Evolutionary conservation across 2,888 invertebrate genomes (phyloP).

Genomic region (Teinopalpus imperialis): DNA sequence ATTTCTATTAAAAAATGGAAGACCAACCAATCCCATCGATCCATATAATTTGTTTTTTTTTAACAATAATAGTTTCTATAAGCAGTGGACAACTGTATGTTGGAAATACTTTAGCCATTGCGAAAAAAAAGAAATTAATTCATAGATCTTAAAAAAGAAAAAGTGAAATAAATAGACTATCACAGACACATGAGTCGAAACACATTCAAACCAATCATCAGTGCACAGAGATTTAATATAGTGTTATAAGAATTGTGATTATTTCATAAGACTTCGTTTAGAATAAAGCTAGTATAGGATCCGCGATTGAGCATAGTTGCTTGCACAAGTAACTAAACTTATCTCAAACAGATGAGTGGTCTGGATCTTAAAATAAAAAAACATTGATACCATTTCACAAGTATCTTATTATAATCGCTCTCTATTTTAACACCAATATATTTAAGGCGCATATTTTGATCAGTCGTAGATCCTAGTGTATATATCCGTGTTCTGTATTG

Average conservation of each 20-base stretch:
- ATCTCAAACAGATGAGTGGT: no score
- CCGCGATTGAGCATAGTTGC: conserved; percentile 33
- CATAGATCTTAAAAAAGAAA: conserved; percentile 45
- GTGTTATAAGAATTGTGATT: conserved; percentile 52
- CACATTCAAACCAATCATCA: conserved; percentile 63
- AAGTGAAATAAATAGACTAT: conserved; percentile 71
- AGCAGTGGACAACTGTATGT: no score
- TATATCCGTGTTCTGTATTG: conserved; percentile 9
- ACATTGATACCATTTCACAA: no score
- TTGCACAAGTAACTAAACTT: no score
- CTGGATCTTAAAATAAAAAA: no score
- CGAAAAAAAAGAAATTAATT: conserved; percentile 39
- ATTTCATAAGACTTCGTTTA: conserved; percentile 64
- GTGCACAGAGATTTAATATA: conserved; percentile 49
- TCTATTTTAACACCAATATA: not conserved
- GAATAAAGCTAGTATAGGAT: conserved; percentile 32
- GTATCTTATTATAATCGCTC: no score
- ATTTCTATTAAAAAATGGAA: conserved; percentile 32
- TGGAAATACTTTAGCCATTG: conserved; percentile 64
- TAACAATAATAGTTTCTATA: not conserved
- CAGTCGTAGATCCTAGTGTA: conserved; percentile 18
- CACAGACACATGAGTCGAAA: conserved; percentile 77
- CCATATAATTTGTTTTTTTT: conserved; percentile 20
- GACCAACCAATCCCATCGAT: conserved; percentile 31
- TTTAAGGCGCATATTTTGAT: conserved; percentile 19